phyloP scores from a whole-genome alignment of 2,113 vertebrate genomes.

The Macheiramphus alcinus region DNA sequence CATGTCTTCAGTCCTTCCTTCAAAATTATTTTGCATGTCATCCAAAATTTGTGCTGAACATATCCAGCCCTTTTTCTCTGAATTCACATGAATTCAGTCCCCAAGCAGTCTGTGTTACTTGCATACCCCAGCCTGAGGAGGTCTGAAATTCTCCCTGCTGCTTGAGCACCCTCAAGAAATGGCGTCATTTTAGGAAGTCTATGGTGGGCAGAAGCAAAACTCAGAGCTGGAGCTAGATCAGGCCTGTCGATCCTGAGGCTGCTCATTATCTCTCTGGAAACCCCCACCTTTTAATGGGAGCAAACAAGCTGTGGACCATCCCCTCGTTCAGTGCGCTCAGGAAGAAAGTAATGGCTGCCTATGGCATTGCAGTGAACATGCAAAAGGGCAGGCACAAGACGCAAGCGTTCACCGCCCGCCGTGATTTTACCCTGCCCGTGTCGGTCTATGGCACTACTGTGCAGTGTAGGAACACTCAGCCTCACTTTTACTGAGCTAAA shows the following conservation, averaged over 20 bases:
- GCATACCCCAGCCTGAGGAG: neutral
- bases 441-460: accelerated
- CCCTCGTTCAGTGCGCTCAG: accelerated
- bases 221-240: neutral
- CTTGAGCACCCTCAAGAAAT: neutral
- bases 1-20: neutral
- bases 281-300: neutral
- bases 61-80: neutral
- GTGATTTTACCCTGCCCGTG: accelerated
- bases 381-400: neutral
- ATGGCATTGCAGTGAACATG: accelerated
- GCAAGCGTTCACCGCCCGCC: accelerated
- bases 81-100: neutral
- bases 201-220: neutral
- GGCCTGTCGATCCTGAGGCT: neutral
- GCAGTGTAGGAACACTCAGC: neutral
- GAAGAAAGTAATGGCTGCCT: neutral
- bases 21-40: neutral
- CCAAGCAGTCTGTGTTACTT: neutral
- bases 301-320: neutral
- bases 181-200: neutral
- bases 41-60: neutral
- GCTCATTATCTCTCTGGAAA: neutral
- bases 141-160: neutral
- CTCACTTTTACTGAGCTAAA: neutral